Evolutionary conservation across 2,888 invertebrate genomes (phyloP).

Genomic region (Hymenopus coronatus): DNA sequence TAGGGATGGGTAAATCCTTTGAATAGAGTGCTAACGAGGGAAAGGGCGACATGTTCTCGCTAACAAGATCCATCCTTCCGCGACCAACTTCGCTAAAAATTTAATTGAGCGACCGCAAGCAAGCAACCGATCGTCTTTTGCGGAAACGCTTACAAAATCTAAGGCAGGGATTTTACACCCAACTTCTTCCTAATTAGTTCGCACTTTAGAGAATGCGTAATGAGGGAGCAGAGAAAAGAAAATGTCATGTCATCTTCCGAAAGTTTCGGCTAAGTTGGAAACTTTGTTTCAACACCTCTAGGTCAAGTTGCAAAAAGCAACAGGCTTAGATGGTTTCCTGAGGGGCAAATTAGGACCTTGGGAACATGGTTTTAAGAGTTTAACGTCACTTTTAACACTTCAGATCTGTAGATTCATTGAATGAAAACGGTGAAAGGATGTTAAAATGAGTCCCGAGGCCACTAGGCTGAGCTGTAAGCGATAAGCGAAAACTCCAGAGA

Average conservation of each 20-base stretch:
- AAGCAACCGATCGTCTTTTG: background rate
- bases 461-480: no score
- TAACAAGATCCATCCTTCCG: background rate
- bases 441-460: no score
- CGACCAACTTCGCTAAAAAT: background rate
- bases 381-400: no score
- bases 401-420: no score
- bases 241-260: background rate
- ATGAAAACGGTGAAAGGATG: no score
- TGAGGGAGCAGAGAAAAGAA: background rate
- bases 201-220: background rate
- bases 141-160: background rate
- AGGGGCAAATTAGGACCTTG: no score
- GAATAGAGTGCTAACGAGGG: background rate
- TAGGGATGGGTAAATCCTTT: background rate
- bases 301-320: no score
- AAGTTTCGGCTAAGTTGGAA: no score
- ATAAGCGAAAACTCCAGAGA: no score
- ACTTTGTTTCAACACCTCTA: no score
- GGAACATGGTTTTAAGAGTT: no score
- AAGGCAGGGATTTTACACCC: background rate
- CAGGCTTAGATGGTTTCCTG: no score
- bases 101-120: background rate
- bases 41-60: background rate
- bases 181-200: background rate